A percentile compares a stretch with the other conserved stretches of the same genome.
These are phyloP conservation scores for Caenorhabditis panamensis DNA, from an alignment of 2,888 invertebrate species.

Conservation along the genomic window DNA sequence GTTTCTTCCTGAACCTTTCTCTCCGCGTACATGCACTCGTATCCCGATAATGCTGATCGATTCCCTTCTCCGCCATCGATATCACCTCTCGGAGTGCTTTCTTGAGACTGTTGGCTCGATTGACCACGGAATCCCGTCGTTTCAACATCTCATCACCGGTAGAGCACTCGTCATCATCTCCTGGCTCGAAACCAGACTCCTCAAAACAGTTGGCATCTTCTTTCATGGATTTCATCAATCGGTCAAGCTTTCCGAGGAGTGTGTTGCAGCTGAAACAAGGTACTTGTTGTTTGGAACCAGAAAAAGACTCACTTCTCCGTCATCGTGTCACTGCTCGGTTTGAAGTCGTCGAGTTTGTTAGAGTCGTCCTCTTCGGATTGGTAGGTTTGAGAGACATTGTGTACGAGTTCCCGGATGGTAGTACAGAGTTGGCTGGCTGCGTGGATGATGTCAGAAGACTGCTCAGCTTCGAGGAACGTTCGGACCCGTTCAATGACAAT, in stretches of 20 bases:
- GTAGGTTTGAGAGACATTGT: constrained; percentile 80
- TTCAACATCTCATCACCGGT: constrained; percentile 53
- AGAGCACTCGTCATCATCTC: constrained; percentile 64
- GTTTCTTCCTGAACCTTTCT: constrained; percentile 70
- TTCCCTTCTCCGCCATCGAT: constrained; percentile 87
- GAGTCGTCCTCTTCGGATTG: constrained; percentile 4
- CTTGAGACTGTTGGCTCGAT: constrained; percentile 89
- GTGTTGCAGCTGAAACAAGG: constrained; percentile 84
- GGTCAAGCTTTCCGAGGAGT: constrained; percentile 88
- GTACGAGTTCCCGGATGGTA: constrained; percentile 88
- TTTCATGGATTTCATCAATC: constrained; percentile 87
- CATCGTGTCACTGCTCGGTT: constrained; percentile 39
- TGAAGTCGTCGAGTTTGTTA: constrained; percentile 1
- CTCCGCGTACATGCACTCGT: constrained; percentile 62
- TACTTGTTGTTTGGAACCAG: neutral
- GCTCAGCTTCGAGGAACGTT: constrained; percentile 67
- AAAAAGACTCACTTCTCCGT: constrained; percentile 52
- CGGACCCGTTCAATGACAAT: constrained; percentile 59
- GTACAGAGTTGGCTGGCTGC: constrained; percentile 85
- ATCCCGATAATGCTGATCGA: constrained; percentile 67
- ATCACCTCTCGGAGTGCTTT: constrained; percentile 89
- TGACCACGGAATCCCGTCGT: constrained; percentile 84
- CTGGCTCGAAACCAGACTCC: constrained; percentile 72
- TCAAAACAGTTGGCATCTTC: constrained; percentile 84
- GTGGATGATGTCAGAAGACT: constrained; percentile 62